Percentiles rank a stretch among this genome's conserved stretches.
phyloP scores from a whole-genome alignment of 2,113 vertebrate species.

The Buteo buteo region DNA sequence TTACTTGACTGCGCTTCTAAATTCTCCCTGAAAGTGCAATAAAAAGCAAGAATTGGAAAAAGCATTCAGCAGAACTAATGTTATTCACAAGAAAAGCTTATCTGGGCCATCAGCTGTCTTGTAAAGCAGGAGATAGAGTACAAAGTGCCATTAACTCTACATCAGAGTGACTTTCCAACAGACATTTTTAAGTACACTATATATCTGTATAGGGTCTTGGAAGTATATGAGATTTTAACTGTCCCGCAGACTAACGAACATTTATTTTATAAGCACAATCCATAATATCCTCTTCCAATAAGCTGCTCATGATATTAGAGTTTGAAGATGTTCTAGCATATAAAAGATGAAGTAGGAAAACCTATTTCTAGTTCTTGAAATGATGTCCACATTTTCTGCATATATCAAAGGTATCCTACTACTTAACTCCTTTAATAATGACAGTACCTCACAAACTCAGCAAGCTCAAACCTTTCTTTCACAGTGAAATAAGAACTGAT shows the following conservation, averaged over 20 bases:
- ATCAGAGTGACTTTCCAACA: neutral
- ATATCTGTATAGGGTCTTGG: neutral
- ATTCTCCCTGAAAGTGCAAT: conserved; percentile 24
- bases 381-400: neutral
- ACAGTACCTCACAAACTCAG: neutral
- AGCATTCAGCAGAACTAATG: neutral
- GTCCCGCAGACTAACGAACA: neutral
- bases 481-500: neutral
- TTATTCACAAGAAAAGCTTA: neutral
- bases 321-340: neutral
- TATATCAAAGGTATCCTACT: neutral
- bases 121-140: neutral
- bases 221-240: neutral
- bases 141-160: neutral
- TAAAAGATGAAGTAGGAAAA: neutral
- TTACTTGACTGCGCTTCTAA: conserved; percentile 23
- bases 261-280: neutral
- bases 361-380: neutral
- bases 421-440: neutral
- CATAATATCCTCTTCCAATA: neutral
- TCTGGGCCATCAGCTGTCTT: neutral
- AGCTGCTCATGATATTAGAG: neutral
- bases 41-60: conserved; percentile 32
- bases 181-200: neutral
- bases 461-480: neutral